Base-by-base conservation (phyloP, 1,140 invertebrate species). In the honey bee (Apis mellifera) region DNA sequence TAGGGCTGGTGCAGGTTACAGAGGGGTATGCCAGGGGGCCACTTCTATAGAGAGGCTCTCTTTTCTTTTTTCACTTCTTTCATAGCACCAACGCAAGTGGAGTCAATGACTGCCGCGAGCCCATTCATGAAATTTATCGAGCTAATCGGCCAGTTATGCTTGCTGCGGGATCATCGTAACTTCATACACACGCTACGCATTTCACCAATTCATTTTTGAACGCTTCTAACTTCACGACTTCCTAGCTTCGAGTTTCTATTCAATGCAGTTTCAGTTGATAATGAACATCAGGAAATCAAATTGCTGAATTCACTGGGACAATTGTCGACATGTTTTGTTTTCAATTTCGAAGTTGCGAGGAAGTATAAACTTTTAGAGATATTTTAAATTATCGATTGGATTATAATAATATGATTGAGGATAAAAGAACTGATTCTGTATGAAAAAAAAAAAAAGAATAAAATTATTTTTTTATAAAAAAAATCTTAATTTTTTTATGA, bases 61-160 rank as follows among this genome's bases (percentile, higher is more conserved):
- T 77, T 65, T 75, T 57, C 60, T 76, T 59, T 82, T 73, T 76
- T 73, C 32, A 59, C 86, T 71, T 80, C 86, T 86, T 88, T 84
- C 84, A 78, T 70, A 52, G 23, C 62, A 50, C 32, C 64, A 57
- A 57, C 68, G 66, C 84, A 73, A 89, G 84, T 82, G 79, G 64
- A 89, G 88, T 86, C 86, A 88, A 86, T 81, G 86, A 89, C 82
- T 87, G 85, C 78, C 71, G 70, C 66, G 74, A 74, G 82, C 75
- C 81, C 88, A 90, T 90, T 90, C 86, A 90, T 84, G 82, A 88
- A 90, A 90, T 88, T 88, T 86, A 90, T 90, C 88, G 78, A 59
- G 82, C 74, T 89, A 89, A 89, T 88, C 81, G 81, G 68, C 83
- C 78, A 74, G 78, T 88, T 82, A 88, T 71, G 84, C 70, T 60